phyloP scores from a whole-genome alignment of 2,113 vertebrate species.

The Dryoscopus gambensis region DNA sequence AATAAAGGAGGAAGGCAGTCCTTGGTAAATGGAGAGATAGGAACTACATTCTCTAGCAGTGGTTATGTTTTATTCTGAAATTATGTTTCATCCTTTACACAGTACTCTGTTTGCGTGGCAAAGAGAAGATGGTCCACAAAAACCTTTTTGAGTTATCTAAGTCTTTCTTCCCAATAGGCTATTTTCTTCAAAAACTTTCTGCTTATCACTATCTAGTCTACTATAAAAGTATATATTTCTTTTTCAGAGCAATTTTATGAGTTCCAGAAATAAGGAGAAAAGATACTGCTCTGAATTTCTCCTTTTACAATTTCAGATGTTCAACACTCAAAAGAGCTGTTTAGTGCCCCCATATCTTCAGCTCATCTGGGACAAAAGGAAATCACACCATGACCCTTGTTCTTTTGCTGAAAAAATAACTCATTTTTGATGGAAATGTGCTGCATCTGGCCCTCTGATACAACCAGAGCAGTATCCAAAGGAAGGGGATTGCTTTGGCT shows the following conservation, averaged over 20 bases:
- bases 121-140: not conserved
- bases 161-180: not conserved
- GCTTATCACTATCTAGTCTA: not conserved
- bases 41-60: not conserved
- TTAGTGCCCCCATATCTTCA: not conserved
- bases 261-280: not conserved
- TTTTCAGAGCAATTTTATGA: not conserved
- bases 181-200: constrained; percentile 15
- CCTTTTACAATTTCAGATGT: not conserved
- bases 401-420: not conserved
- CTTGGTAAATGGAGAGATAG: not conserved
- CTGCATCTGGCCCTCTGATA: not conserved
- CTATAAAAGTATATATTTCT: not conserved
- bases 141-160: not conserved
- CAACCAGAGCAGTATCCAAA: not conserved
- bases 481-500: not conserved
- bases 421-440: not conserved
- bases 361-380: not conserved
- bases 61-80: not conserved
- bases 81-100: not conserved
- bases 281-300: not conserved
- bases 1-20: not conserved
- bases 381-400: not conserved
- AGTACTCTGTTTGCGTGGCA: not conserved
- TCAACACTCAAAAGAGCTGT: not conserved